Percentiles rank a stretch among this genome's conserved stretches.
These are phyloP conservation scores for Cryptomyrus ogoouensis DNA, from an alignment of 2,113 vertebrate species.

Conservation along the genomic window DNA sequence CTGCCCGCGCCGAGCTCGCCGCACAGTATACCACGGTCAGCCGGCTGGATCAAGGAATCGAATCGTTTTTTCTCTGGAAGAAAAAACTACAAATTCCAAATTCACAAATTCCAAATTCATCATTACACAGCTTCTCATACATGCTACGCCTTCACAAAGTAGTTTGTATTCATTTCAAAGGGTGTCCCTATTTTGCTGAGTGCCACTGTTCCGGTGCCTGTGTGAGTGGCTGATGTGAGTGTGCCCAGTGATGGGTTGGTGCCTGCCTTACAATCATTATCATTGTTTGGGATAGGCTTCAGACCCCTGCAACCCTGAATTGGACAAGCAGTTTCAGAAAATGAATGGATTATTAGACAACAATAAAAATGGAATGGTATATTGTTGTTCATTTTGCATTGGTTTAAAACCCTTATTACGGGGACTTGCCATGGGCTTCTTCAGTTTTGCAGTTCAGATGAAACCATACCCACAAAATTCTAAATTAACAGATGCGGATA, in stretches of 20 bases:
- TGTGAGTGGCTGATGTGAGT: too few relatives aligned
- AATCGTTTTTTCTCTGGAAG: too few relatives aligned
- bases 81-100: background rate
- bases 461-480: background rate
- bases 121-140: background rate
- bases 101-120: background rate
- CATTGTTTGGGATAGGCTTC: too few relatives aligned
- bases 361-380: background rate
- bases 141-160: background rate
- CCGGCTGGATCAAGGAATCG: conserved; percentile 81
- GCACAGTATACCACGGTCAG: conserved; percentile 90
- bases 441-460: background rate
- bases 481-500: background rate
- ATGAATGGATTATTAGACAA: background rate
- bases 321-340: too few relatives aligned
- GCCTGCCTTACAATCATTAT: background rate
- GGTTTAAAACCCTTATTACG: background rate
- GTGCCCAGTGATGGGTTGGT: background rate
- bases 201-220: background rate
- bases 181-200: background rate
- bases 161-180: background rate
- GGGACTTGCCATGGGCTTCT: background rate
- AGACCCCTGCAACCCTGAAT: too few relatives aligned
- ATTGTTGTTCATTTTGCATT: background rate
- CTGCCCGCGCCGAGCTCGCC: conserved; percentile 75